Base-by-base conservation (phyloP, 2,888 invertebrate species). In the Saturnia pavonia region DNA sequence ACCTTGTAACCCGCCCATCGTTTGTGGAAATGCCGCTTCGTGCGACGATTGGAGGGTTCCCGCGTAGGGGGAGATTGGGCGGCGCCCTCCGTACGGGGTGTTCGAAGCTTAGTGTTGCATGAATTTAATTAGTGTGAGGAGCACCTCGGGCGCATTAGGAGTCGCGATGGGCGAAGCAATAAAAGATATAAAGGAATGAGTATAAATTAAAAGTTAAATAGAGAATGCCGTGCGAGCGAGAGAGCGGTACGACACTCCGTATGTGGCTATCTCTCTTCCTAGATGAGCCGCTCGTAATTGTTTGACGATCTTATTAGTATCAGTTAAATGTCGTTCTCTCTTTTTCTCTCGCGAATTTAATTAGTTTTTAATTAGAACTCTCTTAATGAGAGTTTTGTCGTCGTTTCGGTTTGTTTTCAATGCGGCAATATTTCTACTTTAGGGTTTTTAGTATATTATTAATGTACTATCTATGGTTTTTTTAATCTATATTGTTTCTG, bases 131-230 rank as follows among this genome's bases (percentile, higher is more conserved):
- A 94, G 93, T 91, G 90, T 80, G 90, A 91, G 91, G 89, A 91
- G 91, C 93, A 92, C 93, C 93, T 93, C 92, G 86, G 91, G 90
- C 93, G 91, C 92, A 94, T 94, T 94, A 94, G 93, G 92, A 93
- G 92, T 88, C 91, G 92, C 93, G 90, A 92, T 91, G 94, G 93
- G 93, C 91, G 92, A 92, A 92, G 93, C 94, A 94, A 94, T 94
- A 94, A 94, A 94, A 94, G 93, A 93, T 94, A 94, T 94, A 94
- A 94, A 94, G 94, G 93, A 93, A 94, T 94, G 93, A 94, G 93
- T 93, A 94, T 94, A 94, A 94, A 94, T 94, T 93, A 94, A 94
- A 93, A 94, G 93, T 94, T 94, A 94, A 94, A 94, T 92, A 94
- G 93, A 91, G 91, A 91, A 84, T 79, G 85, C 80, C 77, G 85